These are phyloP conservation scores for Sebastiscus tertius DNA, from an alignment of 2,797 vertebrate species.

Conservation along the genomic window DNA sequence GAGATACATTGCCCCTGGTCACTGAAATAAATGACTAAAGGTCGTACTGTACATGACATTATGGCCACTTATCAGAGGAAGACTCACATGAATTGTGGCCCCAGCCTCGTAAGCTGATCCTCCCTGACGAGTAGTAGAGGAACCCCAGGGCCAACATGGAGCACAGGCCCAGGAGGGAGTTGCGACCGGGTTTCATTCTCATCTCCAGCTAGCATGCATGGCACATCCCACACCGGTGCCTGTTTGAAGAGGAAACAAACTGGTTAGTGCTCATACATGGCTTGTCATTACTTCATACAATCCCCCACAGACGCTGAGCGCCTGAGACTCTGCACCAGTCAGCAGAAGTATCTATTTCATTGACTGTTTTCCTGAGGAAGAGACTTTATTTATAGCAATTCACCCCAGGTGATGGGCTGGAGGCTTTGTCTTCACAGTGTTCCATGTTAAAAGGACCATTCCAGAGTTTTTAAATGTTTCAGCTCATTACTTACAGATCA, in stretches of 20 bases:
- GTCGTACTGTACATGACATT: not conserved
- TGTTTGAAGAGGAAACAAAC: slow-evolving; percentile 4
- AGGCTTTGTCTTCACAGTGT: not conserved
- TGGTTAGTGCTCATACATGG: not conserved
- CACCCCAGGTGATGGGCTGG: not conserved
- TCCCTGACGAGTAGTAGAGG: slow-evolving; percentile 91
- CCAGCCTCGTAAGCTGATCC: slow-evolving; percentile 86
- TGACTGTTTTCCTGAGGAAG: not conserved
- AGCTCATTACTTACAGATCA: not conserved
- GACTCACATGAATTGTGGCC: slow-evolving; percentile 89
- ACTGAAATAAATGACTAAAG: not conserved
- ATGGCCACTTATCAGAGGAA: not conserved
- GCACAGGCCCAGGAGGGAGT: slow-evolving; percentile 89
- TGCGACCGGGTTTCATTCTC: slow-evolving; percentile 89
- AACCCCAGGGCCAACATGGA: slow-evolving; percentile 91
- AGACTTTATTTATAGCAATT: not conserved
- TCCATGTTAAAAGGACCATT: not conserved
- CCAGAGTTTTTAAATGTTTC: not conserved
- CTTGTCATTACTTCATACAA: not conserved
- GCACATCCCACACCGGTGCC: slow-evolving; percentile 21
- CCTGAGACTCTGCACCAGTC: not conserved
- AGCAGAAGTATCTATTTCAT: not conserved
- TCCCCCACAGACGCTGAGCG: not conserved
- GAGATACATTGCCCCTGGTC: not conserved
- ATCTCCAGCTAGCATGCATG: slow-evolving; percentile 76